Evolutionary conservation across 1,140 invertebrate species (phyloP).

Genomic region (Ostrea denselamellosa): DNA sequence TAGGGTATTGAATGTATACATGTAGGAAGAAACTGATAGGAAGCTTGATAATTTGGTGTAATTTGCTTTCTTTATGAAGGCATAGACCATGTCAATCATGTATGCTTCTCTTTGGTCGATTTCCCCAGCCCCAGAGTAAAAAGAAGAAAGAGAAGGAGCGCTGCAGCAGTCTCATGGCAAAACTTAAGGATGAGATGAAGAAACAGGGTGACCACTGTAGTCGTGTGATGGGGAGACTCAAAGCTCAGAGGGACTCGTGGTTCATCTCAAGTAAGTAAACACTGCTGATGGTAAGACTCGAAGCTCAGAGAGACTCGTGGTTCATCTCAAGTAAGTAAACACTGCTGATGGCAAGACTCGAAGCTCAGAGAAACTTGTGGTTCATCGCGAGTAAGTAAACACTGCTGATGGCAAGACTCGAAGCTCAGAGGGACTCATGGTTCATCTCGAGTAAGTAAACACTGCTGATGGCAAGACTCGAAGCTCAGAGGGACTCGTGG

Average conservation of each 20-base stretch:
- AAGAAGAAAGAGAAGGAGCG: conserved; percentile 93
- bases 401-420: conserved; percentile 84
- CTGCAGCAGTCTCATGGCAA: conserved; percentile 86
- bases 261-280: conserved; percentile 85
- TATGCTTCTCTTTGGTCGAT: not conserved
- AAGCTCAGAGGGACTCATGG: conserved; percentile 93
- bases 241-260: conserved; percentile 93
- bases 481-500: not conserved
- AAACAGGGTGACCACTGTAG: conserved; percentile 96
- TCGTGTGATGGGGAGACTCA: conserved; percentile 87
- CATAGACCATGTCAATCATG: not conserved
- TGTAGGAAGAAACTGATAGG: too few species aligned
- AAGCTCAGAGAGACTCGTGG: not conserved
- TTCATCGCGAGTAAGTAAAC: conserved; percentile 85
- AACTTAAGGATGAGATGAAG: conserved; percentile 94
- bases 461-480: not conserved
- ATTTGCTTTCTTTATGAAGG: not conserved
- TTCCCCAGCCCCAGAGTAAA: conserved; percentile 85
- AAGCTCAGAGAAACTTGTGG: conserved; percentile 94
- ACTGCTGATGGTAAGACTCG: too few species aligned
- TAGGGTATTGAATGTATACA: too few species aligned
- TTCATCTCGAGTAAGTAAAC: conserved; percentile 85
- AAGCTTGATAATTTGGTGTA: too few species aligned
- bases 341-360: conserved; percentile 90
- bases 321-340: not conserved